Evolutionary conservation across 2,888 invertebrate species (phyloP), one percentile per base, ranked within the genome.

Genomic region (Campoletis raptor): DNA sequence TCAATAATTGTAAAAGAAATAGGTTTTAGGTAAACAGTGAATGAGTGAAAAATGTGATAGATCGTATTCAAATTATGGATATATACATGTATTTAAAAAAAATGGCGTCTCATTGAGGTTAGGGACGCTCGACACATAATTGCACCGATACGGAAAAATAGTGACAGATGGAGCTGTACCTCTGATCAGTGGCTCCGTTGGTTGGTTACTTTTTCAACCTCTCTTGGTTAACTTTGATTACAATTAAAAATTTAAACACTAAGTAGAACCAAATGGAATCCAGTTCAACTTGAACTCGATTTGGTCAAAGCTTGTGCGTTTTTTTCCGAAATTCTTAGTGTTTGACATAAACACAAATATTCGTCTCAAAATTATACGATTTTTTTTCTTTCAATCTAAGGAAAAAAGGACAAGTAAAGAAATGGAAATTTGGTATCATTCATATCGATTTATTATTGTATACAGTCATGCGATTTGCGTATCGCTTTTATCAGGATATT

Each of bases 391-490:
- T 5, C 7, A 52, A 21, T 30, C 7, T 5, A 30, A 1, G 7
- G 4, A 24, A 15, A 61, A 67, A 67, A n/a, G 42, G 15, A 48
- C 45, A 10, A 42, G 30, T 24, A n/a, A 42, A 12, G 10, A 52
- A 61, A 30, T 61, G 5, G 12, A 30, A 61, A 61, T 61, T 54
- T 66, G 54, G 64, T 77, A 81, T 86, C 78, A 84, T 88, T 88
- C 77, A 78, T 85, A 57, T 78, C 30, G 76, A 80, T 89, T 91
- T 89, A 79, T 90, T 91, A 92, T 92, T 92, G 89, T 90, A 89
- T 89, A 91, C 90, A 92, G 90, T 92, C 90, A 79, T 80, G 89
- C 91, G 89, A 92, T 85, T 91, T 87, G 87, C 84, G 82, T 37
- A 79, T 90, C 88, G 82, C 83, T 87, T 83, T 88, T 40, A 85